A percentile compares a stretch with the other conserved stretches of the same genome.
phyloP scores from a whole-genome alignment of 2,797 vertebrate genomes.

The Limnodromus scolopaceus region DNA sequence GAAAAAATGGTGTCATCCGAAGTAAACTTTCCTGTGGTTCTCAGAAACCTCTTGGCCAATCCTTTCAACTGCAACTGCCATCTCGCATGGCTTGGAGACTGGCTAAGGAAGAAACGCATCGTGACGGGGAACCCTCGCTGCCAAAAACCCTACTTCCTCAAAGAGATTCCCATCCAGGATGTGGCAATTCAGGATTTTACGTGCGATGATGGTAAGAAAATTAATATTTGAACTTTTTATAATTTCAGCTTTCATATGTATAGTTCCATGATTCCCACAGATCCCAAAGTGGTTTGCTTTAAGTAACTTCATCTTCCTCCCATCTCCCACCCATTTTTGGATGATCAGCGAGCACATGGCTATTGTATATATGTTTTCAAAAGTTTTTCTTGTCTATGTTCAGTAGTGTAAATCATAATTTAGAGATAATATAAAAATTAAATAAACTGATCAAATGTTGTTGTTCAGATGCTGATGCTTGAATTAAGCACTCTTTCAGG shows the following conservation, averaged over 20 bases:
- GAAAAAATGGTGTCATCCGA: neutral
- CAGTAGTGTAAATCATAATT: neutral
- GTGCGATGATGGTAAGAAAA: constrained; percentile 91
- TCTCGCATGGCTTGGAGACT: constrained; percentile 95
- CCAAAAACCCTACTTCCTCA: constrained; percentile 95
- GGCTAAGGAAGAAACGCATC: constrained; percentile 95
- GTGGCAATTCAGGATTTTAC: constrained; percentile 97
- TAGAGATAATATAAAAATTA: neutral
- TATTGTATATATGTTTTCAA: neutral
- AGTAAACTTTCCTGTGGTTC: neutral
- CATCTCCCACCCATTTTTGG: neutral
- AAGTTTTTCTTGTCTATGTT: neutral
- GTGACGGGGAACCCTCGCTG: constrained; percentile 98
- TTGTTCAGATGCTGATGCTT: neutral
- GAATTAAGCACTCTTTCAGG: neutral
- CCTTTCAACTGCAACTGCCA: constrained; percentile 99
- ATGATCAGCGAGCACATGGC: neutral
- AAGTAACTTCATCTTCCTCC: neutral
- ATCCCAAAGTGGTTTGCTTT: neutral
- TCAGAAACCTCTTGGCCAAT: constrained; percentile 95
- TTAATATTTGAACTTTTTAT: neutral
- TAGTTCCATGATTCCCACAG: neutral
- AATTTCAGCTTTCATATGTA: neutral
- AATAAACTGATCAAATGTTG: neutral
- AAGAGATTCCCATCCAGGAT: constrained; percentile 98